Base-by-base conservation (phyloP, 2,797 vertebrate genomes). In the Hoplostethus atlanticus region DNA sequence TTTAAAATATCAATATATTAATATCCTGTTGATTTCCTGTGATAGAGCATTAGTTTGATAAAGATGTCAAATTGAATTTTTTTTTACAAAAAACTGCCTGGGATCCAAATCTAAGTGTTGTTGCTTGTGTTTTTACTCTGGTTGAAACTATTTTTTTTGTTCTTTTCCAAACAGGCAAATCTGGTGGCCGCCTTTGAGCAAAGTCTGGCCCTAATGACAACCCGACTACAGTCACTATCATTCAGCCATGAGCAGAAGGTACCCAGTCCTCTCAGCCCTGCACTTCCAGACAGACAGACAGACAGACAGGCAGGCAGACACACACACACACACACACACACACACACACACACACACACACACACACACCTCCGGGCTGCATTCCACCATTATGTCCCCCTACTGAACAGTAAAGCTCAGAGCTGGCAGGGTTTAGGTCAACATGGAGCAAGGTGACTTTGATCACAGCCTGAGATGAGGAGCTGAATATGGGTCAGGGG, bases 161-260 rank as follows among this genome's bases (percentile, higher is more conserved):
- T 59, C 16, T 55, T 78, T 66, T 83, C 25, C 77, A 47, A 91
- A 53, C 89, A 99, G 98, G 96, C 98, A 42, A 99, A 99, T 64
- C 93, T 99, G 64, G 98, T 99, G 68, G 98, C 98, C 0, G 98
- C 98, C 36, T 99, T 99, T 0, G 98, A 99, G 92, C 97, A 99
- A 92, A 99, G 97, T 83, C 89, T 99, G 83, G 84, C 96, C n/a
- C 92, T 97, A 85, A 99, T 99, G 98, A 98, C 97, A 0, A 92
- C 96, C 34, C 96, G 98, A 54, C 94, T 99, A 55, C 96, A 98
- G 86, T 94, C 91, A 53, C 91, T 99, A 83, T 98, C 98, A 0
- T 82, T 96, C 47, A 97, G 95, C 0, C 97, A 98, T 0, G 97
- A 98, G 57, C 97, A 99, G 84, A 99, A 99, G 97, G 98, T 98